Conservation (phyloP, 2,888 invertebrate genomes). For the Monochamus alternatus region DNA sequence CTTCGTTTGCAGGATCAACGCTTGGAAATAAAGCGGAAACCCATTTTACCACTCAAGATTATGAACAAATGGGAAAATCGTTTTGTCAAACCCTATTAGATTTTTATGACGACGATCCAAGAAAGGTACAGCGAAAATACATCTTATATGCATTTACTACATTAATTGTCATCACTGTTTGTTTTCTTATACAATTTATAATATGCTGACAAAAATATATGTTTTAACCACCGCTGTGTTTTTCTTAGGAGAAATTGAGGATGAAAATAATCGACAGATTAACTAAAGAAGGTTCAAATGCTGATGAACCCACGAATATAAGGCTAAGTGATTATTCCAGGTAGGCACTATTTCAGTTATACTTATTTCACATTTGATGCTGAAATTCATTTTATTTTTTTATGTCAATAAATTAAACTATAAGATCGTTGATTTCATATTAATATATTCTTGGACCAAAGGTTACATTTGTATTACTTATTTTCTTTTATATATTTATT, state of each 20-base stretch:
- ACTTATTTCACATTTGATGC: not conserved
- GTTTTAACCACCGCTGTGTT: constrained; percentile 49
- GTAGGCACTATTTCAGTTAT: constrained; percentile 70
- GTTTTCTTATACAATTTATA: constrained; percentile 10
- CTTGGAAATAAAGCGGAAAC: constrained; percentile 86
- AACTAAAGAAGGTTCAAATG: constrained; percentile 87
- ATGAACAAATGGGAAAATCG: constrained; percentile 87
- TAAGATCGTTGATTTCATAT: no score
- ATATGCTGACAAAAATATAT: constrained; percentile 28
- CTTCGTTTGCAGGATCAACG: constrained; percentile 93
- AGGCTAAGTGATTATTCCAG: constrained; percentile 91
- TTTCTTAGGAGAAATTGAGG: constrained; percentile 81
- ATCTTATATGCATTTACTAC: constrained; percentile 8
- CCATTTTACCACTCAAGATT: constrained; percentile 87
- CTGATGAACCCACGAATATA: constrained; percentile 91
- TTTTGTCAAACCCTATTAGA: constrained; percentile 95
- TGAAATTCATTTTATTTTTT: no score
- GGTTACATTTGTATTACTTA: not conserved
- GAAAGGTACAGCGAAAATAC: constrained; percentile 75
- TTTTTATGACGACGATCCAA: constrained; percentile 90
- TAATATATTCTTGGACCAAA: no score
- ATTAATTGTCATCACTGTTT: constrained; percentile 6
- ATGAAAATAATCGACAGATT: constrained; percentile 87
- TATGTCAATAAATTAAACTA: no score
- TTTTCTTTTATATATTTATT: not conserved